phyloP scores from a whole-genome alignment of 1,140 invertebrate species.

The Popillia japonica region DNA sequence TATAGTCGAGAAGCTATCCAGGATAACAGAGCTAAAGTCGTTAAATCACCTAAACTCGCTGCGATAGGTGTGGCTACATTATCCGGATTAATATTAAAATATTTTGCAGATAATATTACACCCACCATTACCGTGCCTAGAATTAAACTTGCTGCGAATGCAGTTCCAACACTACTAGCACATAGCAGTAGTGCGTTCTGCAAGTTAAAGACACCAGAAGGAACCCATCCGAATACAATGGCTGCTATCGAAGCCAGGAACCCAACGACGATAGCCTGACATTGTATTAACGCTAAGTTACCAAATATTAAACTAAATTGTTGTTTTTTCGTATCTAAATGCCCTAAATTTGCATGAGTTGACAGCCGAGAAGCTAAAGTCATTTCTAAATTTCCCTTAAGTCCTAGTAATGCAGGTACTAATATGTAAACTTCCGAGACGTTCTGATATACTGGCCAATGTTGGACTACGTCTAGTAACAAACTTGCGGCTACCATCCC shows the following conservation, averaged over 20 bases:
- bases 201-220: conserved; percentile 80
- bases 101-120: conserved; percentile 78
- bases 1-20: conserved; percentile 72
- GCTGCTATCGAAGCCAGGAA: conserved; percentile 89
- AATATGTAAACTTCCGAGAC: conserved; percentile 87
- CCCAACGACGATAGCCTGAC: conserved; percentile 93
- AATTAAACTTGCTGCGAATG: conserved; percentile 85
- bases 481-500: conserved; percentile 92
- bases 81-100: conserved; percentile 86
- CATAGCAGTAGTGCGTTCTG: conserved; percentile 86
- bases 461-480: conserved; percentile 82
- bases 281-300: conserved; percentile 81
- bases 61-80: too few relatives aligned
- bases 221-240: conserved; percentile 84
- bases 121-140: conserved; percentile 83
- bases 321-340: conserved; percentile 73
- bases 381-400: conserved; percentile 98
- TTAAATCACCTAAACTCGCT: conserved; percentile 85
- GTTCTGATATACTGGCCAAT: conserved; percentile 86
- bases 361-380: conserved; percentile 93
- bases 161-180: conserved; percentile 89
- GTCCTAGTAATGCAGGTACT: conserved; percentile 90
- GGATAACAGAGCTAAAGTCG: conserved; percentile 77
- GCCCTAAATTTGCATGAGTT: conserved; percentile 68
- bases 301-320: conserved; percentile 80